Percentiles rank a stretch among this genome's conserved stretches.
phyloP scores from a whole-genome alignment of 2,113 vertebrate genomes.

The Grammomys surdaster region DNA sequence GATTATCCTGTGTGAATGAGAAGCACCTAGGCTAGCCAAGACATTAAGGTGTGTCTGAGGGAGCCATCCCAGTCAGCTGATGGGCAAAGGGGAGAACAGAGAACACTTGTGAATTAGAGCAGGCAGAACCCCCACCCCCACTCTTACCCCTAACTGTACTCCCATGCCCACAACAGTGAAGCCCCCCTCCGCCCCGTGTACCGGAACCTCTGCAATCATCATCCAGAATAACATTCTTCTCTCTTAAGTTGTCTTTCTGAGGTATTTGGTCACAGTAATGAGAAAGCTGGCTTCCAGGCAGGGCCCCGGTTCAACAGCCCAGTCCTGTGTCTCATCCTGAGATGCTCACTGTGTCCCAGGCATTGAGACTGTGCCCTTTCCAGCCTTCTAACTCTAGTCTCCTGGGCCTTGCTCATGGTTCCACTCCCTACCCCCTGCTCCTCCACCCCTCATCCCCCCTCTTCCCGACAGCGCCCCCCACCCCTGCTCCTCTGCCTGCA shows the following conservation, averaged over 20 bases:
- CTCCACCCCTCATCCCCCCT: too few species aligned
- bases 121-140: background rate
- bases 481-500: background rate
- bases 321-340: background rate
- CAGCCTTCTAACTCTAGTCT: too few species aligned
- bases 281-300: background rate
- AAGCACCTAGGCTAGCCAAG: background rate
- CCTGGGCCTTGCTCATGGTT: background rate
- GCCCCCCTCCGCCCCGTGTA: background rate
- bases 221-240: background rate
- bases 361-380: background rate
- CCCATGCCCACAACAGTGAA: background rate
- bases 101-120: background rate
- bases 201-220: background rate
- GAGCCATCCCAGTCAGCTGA: background rate
- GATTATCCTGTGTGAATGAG: background rate
- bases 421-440: fast-evolving
- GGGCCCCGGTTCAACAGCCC: background rate
- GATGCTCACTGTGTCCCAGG: background rate
- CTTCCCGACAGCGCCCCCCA: too few species aligned
- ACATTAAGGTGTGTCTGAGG: background rate
- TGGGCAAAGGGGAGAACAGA: background rate
- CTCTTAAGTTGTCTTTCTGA: background rate
- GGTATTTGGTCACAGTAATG: background rate
- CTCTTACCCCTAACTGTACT: too few species aligned